A percentile compares a stretch with the other conserved stretches of the same genome.
phyloP scores from a whole-genome alignment of 1,140 invertebrate genomes.

The Diploscapter pachys region DNA sequence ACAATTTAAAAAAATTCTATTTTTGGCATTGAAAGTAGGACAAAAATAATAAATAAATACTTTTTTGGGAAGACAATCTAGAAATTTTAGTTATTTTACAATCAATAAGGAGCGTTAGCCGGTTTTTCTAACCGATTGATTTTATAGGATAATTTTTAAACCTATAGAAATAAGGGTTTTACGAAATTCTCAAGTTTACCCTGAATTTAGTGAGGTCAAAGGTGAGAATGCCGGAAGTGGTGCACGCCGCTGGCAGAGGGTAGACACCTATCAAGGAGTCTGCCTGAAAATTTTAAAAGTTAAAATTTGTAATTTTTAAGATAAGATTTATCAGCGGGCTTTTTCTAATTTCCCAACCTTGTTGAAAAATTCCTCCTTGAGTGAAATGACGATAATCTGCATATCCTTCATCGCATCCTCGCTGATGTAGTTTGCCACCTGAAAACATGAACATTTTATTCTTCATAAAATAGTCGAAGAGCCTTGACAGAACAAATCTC shows the following conservation, averaged over 20 bases:
- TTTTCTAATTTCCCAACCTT: slow-evolving; percentile 63
- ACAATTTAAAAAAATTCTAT: too few species aligned
- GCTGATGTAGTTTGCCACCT: slow-evolving; percentile 67
- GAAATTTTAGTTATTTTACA: too few species aligned
- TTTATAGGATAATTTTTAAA: neutral
- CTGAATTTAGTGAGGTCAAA: slow-evolving; percentile 33
- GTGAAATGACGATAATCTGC: slow-evolving; percentile 97
- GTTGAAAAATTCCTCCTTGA: slow-evolving; percentile 99
- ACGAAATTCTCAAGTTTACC: neutral
- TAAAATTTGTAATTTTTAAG: neutral
- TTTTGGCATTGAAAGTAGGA: too few species aligned
- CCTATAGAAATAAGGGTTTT: neutral
- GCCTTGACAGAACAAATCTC: too few species aligned
- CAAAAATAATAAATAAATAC: too few species aligned
- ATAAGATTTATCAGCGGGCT: neutral
- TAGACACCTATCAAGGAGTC: slow-evolving; percentile 96
- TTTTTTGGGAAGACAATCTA: too few species aligned
- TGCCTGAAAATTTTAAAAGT: slow-evolving; percentile 62
- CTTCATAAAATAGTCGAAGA: neutral
- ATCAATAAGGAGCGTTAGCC: too few species aligned
- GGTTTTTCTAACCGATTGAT: too few species aligned
- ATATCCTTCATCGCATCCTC: slow-evolving; percentile 66
- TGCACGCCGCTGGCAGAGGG: slow-evolving; percentile 69
- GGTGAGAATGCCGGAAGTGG: slow-evolving; percentile 41
- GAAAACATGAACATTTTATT: slow-evolving; percentile 11